phyloP scores from a whole-genome alignment of 2,888 invertebrate species.

The Antheraea yamamai region DNA sequence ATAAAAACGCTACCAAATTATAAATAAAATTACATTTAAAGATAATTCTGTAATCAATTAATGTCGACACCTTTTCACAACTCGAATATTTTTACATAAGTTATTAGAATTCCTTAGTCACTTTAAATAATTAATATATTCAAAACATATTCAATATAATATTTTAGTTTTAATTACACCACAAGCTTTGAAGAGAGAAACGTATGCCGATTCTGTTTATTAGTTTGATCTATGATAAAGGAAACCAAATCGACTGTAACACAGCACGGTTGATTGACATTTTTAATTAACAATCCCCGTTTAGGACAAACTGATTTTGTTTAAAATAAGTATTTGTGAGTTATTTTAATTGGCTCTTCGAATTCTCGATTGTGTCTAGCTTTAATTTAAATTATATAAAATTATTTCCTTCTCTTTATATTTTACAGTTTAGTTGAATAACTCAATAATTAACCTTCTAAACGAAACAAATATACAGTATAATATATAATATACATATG shows the following conservation, averaged over 20 bases:
- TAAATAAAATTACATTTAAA: no score
- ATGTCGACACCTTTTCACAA: no score
- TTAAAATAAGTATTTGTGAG: conserved; percentile 10
- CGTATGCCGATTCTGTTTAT: background rate
- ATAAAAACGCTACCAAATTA: no score
- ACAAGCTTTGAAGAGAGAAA: background rate
- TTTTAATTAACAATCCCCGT: conserved; percentile 69
- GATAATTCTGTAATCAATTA: no score
- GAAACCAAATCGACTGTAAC: conserved; percentile 50
- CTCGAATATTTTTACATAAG: no score
- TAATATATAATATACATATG: no score
- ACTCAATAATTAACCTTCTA: background rate
- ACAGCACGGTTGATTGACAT: conserved; percentile 60
- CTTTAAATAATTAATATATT: background rate
- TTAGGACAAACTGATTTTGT: conserved; percentile 32
- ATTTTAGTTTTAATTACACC: background rate
- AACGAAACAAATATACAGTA: background rate
- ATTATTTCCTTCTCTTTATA: background rate
- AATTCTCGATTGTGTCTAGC: conserved; percentile 1
- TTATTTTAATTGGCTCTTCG: conserved; percentile 13
- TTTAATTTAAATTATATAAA: conserved; percentile 2
- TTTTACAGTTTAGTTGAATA: background rate
- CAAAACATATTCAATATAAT: background rate
- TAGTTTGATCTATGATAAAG: conserved; percentile 46
- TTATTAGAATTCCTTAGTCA: background rate